These are phyloP conservation scores for Alcis repandata DNA, from an alignment of 2,888 invertebrate species.

Conservation along the genomic window DNA sequence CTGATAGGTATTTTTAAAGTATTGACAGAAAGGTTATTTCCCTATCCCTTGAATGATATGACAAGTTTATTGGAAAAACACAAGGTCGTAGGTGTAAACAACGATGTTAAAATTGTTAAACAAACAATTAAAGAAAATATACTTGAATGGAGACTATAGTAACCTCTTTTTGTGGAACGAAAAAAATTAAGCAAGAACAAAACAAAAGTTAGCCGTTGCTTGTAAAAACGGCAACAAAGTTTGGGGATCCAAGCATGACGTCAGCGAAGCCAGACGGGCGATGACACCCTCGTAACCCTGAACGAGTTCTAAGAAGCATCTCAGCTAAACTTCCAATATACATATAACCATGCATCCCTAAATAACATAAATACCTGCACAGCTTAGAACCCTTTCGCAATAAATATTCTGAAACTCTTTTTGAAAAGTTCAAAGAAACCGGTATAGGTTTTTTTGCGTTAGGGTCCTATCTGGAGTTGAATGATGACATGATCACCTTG, in stretches of 20 bases:
- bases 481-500: constrained; percentile 31
- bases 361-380: background rate
- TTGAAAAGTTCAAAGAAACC: background rate
- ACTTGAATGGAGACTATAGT: background rate
- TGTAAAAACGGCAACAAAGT: constrained; percentile 21
- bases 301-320: constrained; percentile 44
- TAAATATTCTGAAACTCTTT: background rate
- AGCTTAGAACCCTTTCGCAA: constrained; percentile 14
- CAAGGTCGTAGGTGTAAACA: background rate
- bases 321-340: constrained; percentile 22
- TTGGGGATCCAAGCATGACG: constrained; percentile 42
- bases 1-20: background rate
- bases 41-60: constrained; percentile 18
- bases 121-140: background rate
- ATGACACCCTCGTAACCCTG: constrained; percentile 48
- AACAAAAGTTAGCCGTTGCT: constrained; percentile 21
- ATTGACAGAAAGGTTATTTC: constrained; percentile 21
- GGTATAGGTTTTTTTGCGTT: background rate
- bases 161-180: background rate
- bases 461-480: constrained; percentile 1
- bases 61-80: constrained; percentile 14
- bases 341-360: constrained; percentile 9
- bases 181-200: background rate
- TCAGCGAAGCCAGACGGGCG: constrained; percentile 41
- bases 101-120: background rate